These are phyloP conservation scores for Heliornis fulica DNA, from an alignment of 2,113 vertebrate genomes.

Conservation along the genomic window DNA sequence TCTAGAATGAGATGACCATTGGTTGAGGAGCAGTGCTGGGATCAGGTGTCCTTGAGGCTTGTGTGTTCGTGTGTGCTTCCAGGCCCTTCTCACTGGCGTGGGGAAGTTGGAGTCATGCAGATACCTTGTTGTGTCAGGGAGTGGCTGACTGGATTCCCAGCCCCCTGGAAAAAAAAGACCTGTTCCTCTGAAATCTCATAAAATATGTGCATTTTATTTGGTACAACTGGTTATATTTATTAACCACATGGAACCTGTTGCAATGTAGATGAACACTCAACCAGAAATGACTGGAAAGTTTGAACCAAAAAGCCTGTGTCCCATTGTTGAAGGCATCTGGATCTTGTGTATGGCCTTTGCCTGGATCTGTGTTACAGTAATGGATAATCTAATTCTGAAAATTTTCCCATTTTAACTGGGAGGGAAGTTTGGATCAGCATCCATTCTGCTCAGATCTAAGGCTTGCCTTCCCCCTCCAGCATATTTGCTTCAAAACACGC, in stretches of 20 bases:
- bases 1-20: not conserved
- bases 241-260: not conserved
- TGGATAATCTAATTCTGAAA: not conserved
- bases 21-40: not conserved
- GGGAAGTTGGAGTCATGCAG: not conserved
- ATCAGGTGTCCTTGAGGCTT: not conserved
- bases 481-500: not conserved
- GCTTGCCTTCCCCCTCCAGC: not conserved
- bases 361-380: not conserved
- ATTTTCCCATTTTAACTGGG: not conserved
- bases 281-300: not conserved
- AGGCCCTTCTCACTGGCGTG: not conserved
- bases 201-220: not conserved
- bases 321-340: not conserved
- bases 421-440: not conserved
- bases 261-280: not conserved
- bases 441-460: not conserved
- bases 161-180: not conserved
- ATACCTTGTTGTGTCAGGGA: not conserved
- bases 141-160: not conserved
- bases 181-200: not conserved
- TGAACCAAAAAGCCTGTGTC: not conserved
- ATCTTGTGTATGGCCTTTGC: not conserved
- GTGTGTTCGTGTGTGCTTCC: fast-evolving
- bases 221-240: not conserved